Percentiles rank a stretch among this genome's conserved stretches.
Evolutionary conservation across 2,113 vertebrate genomes (phyloP).

Genomic region (Gopherus flavomarginatus): DNA sequence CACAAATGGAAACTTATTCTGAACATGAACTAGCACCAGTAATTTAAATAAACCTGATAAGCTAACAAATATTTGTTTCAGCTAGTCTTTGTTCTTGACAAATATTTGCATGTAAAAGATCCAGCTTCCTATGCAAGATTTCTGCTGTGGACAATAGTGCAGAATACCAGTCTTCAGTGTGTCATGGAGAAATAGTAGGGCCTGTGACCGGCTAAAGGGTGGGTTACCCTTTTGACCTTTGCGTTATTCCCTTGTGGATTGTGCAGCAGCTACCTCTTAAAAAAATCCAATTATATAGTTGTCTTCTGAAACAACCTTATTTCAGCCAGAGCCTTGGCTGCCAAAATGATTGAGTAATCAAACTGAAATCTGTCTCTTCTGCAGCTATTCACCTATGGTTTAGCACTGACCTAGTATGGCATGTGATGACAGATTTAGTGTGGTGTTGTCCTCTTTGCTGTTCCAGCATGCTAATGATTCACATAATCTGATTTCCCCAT

Average conservation of each 20-base stretch:
- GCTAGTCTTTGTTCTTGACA: background rate
- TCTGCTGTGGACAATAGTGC: background rate
- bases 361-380: constrained; percentile 27
- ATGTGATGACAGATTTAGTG: constrained; percentile 40
- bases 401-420: constrained; percentile 28
- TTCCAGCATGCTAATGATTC: constrained; percentile 16
- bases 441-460: constrained; percentile 12
- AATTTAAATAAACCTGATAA: background rate
- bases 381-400: constrained; percentile 44
- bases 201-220: background rate
- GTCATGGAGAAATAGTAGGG: background rate
- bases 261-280: background rate
- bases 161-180: background rate
- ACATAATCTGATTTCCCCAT: background rate
- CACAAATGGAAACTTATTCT: background rate
- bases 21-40: background rate
- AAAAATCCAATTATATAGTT: background rate
- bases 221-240: background rate
- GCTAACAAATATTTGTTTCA: background rate
- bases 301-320: background rate
- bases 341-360: background rate
- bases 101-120: background rate
- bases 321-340: background rate
- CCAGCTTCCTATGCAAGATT: background rate
- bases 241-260: background rate